Evolutionary conservation across 2,888 invertebrate species (phyloP).

Genomic region (Phorcus lineatus): DNA sequence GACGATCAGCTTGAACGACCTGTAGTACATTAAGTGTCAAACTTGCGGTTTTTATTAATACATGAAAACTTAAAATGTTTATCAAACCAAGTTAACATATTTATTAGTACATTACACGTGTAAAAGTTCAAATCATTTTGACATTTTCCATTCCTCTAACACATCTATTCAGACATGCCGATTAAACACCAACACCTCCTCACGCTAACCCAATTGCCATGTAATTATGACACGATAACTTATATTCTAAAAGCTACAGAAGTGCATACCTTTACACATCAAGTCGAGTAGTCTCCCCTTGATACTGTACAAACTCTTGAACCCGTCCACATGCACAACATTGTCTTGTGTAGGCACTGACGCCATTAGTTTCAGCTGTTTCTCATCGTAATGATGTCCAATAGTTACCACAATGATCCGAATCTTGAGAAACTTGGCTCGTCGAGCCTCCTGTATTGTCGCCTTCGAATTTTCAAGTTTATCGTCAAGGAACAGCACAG

Average conservation of each 20-base stretch:
- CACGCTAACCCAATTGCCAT: too few relatives aligned
- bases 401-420: slow-evolving; percentile 33
- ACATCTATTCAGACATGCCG: too few relatives aligned
- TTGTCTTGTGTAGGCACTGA: background rate
- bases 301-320: background rate
- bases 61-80: too few relatives aligned
- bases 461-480: slow-evolving; percentile 24
- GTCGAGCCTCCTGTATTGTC: slow-evolving; percentile 30
- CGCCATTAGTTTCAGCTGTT: background rate
- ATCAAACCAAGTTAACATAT: too few relatives aligned
- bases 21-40: too few relatives aligned
- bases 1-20: too few relatives aligned
- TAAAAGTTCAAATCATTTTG: too few relatives aligned
- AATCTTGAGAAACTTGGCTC: slow-evolving; percentile 33
- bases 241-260: background rate
- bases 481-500: slow-evolving; percentile 38
- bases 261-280: slow-evolving; percentile 8
- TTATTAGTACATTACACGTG: too few relatives aligned
- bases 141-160: too few relatives aligned
- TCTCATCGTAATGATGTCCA: slow-evolving; percentile 6
- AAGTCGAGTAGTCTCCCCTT: background rate
- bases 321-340: background rate
- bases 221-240: too few relatives aligned
- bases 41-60: too few relatives aligned
- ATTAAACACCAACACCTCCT: too few relatives aligned